Evolutionary conservation across 2,113 vertebrate species (phyloP), one percentile per base, ranked within the genome.

Genomic region (Myrmecobius fasciatus): DNA sequence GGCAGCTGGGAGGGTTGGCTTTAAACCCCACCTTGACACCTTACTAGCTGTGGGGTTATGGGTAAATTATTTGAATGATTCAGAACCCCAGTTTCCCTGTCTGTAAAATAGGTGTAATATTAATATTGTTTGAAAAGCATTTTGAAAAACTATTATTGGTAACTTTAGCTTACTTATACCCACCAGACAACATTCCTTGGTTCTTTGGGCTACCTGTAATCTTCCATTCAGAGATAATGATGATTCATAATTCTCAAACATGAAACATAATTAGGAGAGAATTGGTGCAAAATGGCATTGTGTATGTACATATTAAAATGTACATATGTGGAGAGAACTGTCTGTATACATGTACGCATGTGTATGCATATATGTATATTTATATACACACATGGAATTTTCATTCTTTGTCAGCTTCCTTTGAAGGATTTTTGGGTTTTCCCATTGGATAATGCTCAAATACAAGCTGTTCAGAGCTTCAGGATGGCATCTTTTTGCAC

Each of bases 311-410:
- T 67, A 36, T 67, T 67, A 75, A 43, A 95, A 94, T 91, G 60
- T 11, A 92, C 6, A 95, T 91, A 94, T 47, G 95, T 6, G 91
- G 24, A 52, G 12, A 91, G 12, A 53, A 31, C 92, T 31, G 90
- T 11, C 22, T 53, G 46, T 49, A 36, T 51, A 28, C 43, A 91
- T 17, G 26, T 94, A 14, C 43, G 89, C 54, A 54, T 60, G 8
- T 67, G 5, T 14, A 17, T 67, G 14, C 12, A 36, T 67, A 67
- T 36, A 20, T 17, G 12, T 5, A 67, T 36, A 67, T 36, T 36
- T 67, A 17, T 5, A 67, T 17, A 36, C 31, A 36, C 31, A 67
- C 3, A 20, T 36, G 36, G 3, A 17, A 3, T 67, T 60, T 60
- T 60, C 26, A 31, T 36, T 60, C 26, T 60, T 60, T 54, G 25